phyloP scores from a whole-genome alignment of 2,888 invertebrate species.

The Acanthosepion pharaonis region DNA sequence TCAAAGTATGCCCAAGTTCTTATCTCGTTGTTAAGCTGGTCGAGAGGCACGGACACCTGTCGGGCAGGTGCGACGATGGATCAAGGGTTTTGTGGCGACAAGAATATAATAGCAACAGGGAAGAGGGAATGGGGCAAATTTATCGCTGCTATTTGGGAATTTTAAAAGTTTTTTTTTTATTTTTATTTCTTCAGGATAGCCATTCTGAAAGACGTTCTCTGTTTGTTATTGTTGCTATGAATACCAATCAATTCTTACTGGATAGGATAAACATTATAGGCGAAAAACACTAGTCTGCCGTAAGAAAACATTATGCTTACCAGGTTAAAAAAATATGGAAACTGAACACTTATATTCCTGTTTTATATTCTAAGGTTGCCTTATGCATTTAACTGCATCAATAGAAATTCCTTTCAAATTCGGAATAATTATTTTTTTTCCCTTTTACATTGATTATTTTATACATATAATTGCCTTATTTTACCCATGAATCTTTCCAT shows the following conservation, averaged over 20 bases:
- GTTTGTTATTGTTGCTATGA: not conserved
- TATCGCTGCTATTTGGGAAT: not conserved
- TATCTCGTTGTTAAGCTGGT: not conserved
- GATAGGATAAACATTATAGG: not conserved
- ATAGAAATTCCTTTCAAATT: too few species aligned
- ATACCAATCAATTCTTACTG: not conserved
- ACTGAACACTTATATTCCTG: too few species aligned
- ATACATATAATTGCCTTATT: too few species aligned
- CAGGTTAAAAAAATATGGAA: too few species aligned
- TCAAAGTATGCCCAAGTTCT: not conserved
- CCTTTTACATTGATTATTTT: too few species aligned
- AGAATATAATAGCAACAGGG: not conserved
- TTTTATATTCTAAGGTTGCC: too few species aligned
- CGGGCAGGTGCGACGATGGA: not conserved
- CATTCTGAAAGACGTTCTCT: not conserved
- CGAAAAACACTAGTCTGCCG: not conserved
- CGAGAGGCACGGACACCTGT: not conserved
- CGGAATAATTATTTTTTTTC: too few species aligned
- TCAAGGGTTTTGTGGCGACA: constrained; percentile 33
- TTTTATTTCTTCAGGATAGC: not conserved
- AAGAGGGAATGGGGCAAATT: not conserved
- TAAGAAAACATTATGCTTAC: too few species aligned
- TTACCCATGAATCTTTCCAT: too few species aligned
- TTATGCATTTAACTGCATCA: too few species aligned
- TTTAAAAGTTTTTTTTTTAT: not conserved